phyloP scores from a whole-genome alignment of 1,140 invertebrate species.

The Asbolus verrucosus region DNA sequence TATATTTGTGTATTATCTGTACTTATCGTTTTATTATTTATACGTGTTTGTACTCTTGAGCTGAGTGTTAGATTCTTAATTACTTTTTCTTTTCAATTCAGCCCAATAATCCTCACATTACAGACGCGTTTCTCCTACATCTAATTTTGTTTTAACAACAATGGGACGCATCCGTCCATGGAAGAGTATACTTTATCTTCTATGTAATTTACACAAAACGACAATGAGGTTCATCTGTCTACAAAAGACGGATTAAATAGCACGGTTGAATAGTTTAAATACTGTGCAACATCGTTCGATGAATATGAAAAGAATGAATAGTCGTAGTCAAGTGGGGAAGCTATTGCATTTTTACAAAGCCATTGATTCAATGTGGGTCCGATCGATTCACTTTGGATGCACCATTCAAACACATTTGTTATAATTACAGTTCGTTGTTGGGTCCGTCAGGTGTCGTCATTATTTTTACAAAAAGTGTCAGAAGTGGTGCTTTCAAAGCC shows the following conservation, averaged over 20 bases:
- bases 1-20: too few species aligned
- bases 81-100: too few species aligned
- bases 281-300: constrained; percentile 36
- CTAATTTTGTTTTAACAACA: constrained; percentile 21
- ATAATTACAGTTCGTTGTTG: constrained; percentile 19
- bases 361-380: constrained; percentile 17
- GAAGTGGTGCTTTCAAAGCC: constrained; percentile 1
- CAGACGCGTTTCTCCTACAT: constrained; percentile 3
- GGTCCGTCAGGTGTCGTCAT: constrained; percentile 9
- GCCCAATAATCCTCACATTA: too few species aligned
- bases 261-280: constrained; percentile 30
- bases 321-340: constrained; percentile 39
- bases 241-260: constrained; percentile 46
- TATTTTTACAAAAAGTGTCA: constrained; percentile 11
- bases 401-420: constrained; percentile 6
- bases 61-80: too few species aligned
- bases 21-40: too few species aligned
- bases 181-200: constrained; percentile 31
- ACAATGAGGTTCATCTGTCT: constrained; percentile 42
- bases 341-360: constrained; percentile 5
- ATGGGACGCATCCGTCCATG: constrained; percentile 40
- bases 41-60: too few species aligned
- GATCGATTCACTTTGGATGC: constrained; percentile 18
- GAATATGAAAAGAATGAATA: constrained; percentile 47
- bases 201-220: constrained; percentile 48